Conservation (phyloP, 2,113 vertebrate genomes). For the Neolamprologus kungweensis region DNA sequence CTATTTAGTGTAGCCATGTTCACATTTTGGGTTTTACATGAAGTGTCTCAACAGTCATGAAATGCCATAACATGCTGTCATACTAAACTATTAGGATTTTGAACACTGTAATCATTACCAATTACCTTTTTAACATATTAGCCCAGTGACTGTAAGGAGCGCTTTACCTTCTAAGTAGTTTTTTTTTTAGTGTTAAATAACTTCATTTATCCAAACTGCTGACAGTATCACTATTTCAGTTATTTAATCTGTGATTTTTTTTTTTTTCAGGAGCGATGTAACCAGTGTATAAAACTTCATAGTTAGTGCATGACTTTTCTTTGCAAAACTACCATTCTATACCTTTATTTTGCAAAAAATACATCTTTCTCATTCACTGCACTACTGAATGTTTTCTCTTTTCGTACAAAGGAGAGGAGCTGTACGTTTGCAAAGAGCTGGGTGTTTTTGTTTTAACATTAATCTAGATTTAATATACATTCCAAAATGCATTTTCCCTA, state of each 20-base stretch:
- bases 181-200: background rate
- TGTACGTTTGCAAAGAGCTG: slow-evolving; percentile 72
- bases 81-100: background rate
- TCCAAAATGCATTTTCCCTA: slow-evolving; percentile 89
- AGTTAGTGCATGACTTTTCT: background rate
- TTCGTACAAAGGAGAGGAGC: slow-evolving; percentile 62
- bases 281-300: background rate
- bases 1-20: background rate
- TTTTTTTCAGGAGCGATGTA: background rate
- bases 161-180: background rate
- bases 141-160: background rate
- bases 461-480: slow-evolving; percentile 97
- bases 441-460: slow-evolving; percentile 77
- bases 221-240: background rate
- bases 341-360: background rate
- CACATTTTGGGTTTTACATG: background rate
- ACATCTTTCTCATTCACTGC: slow-evolving; percentile 29
- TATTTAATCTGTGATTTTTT: background rate
- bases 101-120: background rate
- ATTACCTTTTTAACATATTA: background rate
- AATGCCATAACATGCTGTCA: background rate
- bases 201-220: background rate
- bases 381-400: slow-evolving; percentile 4
- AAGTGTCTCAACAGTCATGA: background rate
- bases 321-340: background rate